Conservation (phyloP, 1,140 invertebrate species). For the Musca domestica region DNA sequence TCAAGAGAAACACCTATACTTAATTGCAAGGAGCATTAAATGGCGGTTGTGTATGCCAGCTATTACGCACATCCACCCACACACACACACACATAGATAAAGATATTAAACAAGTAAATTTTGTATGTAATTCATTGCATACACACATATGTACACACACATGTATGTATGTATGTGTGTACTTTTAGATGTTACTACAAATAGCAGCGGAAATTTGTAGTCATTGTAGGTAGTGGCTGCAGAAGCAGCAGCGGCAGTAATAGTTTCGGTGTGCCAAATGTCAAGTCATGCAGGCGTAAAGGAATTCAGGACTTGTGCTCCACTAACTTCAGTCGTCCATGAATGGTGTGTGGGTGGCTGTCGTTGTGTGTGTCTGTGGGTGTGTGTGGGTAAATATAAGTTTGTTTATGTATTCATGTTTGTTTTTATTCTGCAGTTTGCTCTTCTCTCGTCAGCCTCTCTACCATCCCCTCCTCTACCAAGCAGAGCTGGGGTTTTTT, state of each 20-base stretch:
- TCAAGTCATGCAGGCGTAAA: constrained; percentile 18
- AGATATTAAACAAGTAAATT: background rate
- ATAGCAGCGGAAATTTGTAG: background rate
- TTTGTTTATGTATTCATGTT: background rate
- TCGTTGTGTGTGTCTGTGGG: background rate
- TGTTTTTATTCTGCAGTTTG: constrained; percentile 4
- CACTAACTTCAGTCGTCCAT: too few species aligned
- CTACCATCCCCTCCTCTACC: background rate
- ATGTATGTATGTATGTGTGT: background rate
- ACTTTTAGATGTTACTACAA: too few species aligned
- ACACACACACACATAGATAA: background rate
- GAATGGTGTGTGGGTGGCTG: too few species aligned
- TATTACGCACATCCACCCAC: background rate
- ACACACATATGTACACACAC: background rate
- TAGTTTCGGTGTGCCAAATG: constrained; percentile 17
- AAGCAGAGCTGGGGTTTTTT: too few species aligned
- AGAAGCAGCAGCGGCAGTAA: background rate
- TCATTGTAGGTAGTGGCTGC: background rate
- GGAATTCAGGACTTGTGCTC: background rate
- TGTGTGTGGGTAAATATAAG: background rate
- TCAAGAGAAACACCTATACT: too few species aligned
- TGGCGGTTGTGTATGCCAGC: too few species aligned
- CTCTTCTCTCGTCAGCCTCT: background rate
- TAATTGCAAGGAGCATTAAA: too few species aligned
- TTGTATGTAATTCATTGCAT: background rate